Evolutionary conservation across 2,113 vertebrate genomes (phyloP).

Genomic region (Ondatra zibethicus): DNA sequence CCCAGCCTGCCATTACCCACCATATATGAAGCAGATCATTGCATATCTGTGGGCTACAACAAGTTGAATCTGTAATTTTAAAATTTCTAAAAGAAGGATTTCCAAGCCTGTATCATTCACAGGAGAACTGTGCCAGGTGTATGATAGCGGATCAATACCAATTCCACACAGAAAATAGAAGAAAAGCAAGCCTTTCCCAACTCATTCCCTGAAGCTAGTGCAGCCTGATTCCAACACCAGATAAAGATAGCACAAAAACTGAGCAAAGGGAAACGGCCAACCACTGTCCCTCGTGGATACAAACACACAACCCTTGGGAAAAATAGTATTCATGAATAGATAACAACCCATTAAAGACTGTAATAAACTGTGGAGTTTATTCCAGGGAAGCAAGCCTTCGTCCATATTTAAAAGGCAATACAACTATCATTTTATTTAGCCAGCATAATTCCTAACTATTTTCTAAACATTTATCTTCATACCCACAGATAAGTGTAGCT

Average conservation of each 20-base stretch:
- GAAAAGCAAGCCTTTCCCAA: not conserved
- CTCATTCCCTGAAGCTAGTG: not conserved
- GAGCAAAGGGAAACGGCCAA: not conserved
- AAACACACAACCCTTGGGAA: not conserved
- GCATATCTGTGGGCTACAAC: not conserved
- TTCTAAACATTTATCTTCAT: not conserved
- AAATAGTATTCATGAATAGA: conserved; percentile 8
- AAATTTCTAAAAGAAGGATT: not conserved
- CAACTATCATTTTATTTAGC: not conserved
- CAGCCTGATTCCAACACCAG: not conserved
- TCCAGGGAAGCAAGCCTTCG: not conserved
- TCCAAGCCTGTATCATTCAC: not conserved
- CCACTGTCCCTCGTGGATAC: not conserved
- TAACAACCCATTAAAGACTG: not conserved
- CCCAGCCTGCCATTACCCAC: not conserved
- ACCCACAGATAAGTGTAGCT: not conserved
- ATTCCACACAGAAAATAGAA: not conserved
- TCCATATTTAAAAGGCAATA: not conserved
- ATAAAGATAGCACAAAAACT: not conserved
- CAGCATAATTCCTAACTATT: not conserved
- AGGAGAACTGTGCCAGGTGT: not conserved
- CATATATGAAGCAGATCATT: not conserved
- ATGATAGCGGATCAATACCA: not conserved
- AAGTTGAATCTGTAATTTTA: not conserved
- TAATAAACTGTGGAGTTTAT: not conserved